Conservation (phyloP, 2,797 vertebrate species). For the Mormyrops boulengeri region DNA sequence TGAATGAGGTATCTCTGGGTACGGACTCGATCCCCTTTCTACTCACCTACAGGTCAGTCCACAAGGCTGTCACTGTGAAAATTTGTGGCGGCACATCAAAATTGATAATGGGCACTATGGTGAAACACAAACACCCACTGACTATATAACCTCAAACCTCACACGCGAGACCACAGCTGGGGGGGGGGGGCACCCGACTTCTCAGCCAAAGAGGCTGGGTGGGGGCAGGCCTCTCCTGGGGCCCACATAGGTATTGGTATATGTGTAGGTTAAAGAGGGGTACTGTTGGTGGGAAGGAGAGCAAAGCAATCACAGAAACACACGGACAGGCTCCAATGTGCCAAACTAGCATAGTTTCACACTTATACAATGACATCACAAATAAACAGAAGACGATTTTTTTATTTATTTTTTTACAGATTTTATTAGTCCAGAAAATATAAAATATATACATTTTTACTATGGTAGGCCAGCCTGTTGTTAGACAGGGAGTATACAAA, state of each 20-base stretch:
- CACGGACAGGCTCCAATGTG: background rate
- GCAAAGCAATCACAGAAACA: background rate
- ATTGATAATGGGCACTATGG: background rate
- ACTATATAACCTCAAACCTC: background rate
- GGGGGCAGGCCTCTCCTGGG: background rate
- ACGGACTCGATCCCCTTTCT: background rate
- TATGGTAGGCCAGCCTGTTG: background rate
- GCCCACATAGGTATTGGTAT: too few species aligned
- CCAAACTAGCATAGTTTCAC: background rate
- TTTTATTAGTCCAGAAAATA: conserved; percentile 20
- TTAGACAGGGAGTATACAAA: background rate
- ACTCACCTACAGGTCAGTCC: background rate
- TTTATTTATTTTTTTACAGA: background rate
- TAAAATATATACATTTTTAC: conserved; percentile 7
- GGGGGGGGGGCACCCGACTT: background rate
- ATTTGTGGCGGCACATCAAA: background rate
- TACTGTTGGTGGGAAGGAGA: background rate
- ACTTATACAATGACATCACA: background rate
- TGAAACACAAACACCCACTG: background rate
- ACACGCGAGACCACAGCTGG: background rate
- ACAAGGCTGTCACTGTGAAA: background rate
- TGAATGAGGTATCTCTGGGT: background rate
- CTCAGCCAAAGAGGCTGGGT: background rate
- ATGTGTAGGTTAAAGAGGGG: background rate
- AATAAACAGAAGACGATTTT: background rate